phyloP scores from a whole-genome alignment of 2,888 invertebrate genomes.

The Lasioglossum calceatum region DNA sequence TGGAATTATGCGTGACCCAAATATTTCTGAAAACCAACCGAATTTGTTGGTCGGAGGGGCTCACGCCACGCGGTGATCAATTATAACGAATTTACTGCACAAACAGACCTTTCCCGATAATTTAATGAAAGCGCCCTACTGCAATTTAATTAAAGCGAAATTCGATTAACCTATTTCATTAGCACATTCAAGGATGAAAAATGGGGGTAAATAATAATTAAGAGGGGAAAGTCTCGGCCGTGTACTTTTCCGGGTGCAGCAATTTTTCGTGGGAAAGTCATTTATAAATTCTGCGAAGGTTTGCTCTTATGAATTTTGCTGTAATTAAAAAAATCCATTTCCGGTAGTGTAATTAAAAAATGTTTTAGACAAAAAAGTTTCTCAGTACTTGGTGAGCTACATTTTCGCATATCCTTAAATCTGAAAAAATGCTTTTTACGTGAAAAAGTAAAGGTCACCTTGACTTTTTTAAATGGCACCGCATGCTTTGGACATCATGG shows the following conservation, averaged over 20 bases:
- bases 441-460: too few species aligned
- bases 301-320: neutral
- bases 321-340: neutral
- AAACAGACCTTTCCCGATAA: slow-evolving; percentile 35
- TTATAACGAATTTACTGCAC: slow-evolving; percentile 41
- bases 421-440: too few species aligned
- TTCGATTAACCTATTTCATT: slow-evolving; percentile 25
- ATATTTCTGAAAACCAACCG: neutral
- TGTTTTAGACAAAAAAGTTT: too few species aligned
- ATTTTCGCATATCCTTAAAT: too few species aligned
- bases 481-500: too few species aligned
- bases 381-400: too few species aligned
- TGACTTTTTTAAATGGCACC: too few species aligned
- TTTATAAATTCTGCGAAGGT: neutral
- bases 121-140: slow-evolving; percentile 40
- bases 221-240: neutral
- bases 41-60: neutral
- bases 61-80: slow-evolving; percentile 21
- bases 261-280: neutral
- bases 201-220: neutral
- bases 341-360: too few species aligned
- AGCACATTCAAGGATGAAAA: neutral
- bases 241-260: neutral
- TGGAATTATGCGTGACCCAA: neutral
- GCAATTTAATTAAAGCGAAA: slow-evolving; percentile 42